Conservation (phyloP, 2,797 vertebrate genomes). For the Labroides dimidiatus region DNA sequence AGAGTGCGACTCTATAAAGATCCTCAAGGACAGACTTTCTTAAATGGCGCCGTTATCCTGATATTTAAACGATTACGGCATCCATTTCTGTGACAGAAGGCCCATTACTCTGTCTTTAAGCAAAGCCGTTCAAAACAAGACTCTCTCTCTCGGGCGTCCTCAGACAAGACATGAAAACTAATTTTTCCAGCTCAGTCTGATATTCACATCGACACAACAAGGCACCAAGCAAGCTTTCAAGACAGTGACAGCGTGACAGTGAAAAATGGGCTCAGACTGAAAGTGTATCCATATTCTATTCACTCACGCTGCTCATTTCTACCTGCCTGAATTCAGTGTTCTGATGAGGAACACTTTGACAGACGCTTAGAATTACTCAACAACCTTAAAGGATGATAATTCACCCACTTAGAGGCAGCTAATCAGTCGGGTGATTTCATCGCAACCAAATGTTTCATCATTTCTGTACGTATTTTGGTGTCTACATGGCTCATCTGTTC, state of each 20-base stretch:
- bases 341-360: neutral
- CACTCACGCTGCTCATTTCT: neutral
- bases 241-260: neutral
- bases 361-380: neutral
- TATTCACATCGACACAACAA: no score
- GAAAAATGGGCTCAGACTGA: neutral
- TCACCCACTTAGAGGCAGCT: constrained; percentile 3
- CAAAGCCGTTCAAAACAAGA: neutral
- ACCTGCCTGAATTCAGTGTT: neutral
- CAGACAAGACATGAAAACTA: neutral
- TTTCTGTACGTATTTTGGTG: no score
- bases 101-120: neutral
- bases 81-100: neutral
- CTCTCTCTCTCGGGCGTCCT: neutral
- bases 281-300: neutral
- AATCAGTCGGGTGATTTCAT: constrained; percentile 10
- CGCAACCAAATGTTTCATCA: neutral
- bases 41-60: neutral
- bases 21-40: neutral
- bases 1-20: neutral
- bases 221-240: no score
- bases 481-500: no score
- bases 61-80: neutral
- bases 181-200: neutral
- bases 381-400: neutral